Conservation (phyloP, 1,140 invertebrate genomes). For the Geopemphigus sp. region DNA sequence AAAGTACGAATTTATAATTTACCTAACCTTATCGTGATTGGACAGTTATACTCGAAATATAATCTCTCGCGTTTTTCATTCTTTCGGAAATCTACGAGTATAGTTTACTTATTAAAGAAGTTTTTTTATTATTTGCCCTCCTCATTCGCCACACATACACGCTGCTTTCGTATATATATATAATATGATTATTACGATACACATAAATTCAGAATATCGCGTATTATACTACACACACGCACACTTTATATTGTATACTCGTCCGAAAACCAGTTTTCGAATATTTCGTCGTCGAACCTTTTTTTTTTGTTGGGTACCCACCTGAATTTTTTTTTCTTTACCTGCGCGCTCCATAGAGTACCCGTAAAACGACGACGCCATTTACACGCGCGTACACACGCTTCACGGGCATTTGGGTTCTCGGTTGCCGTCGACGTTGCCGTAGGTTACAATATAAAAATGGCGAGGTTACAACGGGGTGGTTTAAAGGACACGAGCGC, state of each 20-base stretch:
- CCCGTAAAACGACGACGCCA: not conserved
- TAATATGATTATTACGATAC: not conserved
- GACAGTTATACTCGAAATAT: constrained; percentile 12
- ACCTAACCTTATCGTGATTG: constrained; percentile 33
- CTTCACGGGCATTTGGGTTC: not conserved
- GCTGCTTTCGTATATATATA: no score
- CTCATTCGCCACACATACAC: not conserved
- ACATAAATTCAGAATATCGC: not conserved
- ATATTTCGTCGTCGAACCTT: constrained; percentile 29
- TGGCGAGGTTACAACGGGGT: constrained; percentile 9
- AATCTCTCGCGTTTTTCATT: not conserved
- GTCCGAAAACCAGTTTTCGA: constrained; percentile 36
- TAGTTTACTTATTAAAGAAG: constrained; percentile 4
- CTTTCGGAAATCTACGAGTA: not conserved
- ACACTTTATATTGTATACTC: no score
- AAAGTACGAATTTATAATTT: constrained; percentile 34
- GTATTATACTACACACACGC: no score
- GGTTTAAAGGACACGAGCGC: no score
- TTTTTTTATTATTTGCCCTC: no score
- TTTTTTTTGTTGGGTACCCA: constrained; percentile 18
- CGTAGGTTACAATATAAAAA: constrained; percentile 11
- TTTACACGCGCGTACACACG: not conserved
- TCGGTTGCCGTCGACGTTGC: not conserved
- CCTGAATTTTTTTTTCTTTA: constrained; percentile 27
- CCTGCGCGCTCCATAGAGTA: not conserved